A percentile compares a stretch with the other conserved stretches of the same genome.
Conservation (phyloP, 1,140 invertebrate species). For the Grapholita molesta region DNA sequence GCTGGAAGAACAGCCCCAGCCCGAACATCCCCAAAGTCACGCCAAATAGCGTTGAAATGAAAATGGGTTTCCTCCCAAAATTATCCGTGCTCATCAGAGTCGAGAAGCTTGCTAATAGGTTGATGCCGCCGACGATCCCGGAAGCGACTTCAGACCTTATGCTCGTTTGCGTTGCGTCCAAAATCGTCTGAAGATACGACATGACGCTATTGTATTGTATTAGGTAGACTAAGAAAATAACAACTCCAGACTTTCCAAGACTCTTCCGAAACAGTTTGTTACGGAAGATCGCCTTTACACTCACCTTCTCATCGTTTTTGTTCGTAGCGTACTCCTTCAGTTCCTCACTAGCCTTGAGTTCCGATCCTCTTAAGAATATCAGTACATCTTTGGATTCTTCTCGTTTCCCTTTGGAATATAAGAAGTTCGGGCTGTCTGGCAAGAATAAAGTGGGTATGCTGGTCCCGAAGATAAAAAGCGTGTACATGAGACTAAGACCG, state of each 20-base stretch:
- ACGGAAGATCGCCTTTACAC: constrained; percentile 27
- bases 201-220: constrained; percentile 84
- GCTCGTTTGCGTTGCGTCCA: constrained; percentile 78
- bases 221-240: constrained; percentile 33
- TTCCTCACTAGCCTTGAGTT: constrained; percentile 31
- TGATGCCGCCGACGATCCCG: constrained; percentile 82
- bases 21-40: constrained; percentile 78
- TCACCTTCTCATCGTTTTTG: constrained; percentile 14
- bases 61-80: constrained; percentile 80
- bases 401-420: constrained; percentile 39
- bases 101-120: constrained; percentile 77
- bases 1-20: constrained; percentile 77
- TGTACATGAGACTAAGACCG: constrained; percentile 30
- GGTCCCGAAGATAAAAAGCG: constrained; percentile 6
- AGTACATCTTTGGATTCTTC: constrained; percentile 32
- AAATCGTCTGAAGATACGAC: constrained; percentile 84
- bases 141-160: constrained; percentile 80
- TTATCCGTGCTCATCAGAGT: constrained; percentile 79
- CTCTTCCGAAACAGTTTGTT: constrained; percentile 35
- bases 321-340: constrained; percentile 29
- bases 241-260: constrained; percentile 11
- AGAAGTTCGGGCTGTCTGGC: constrained; percentile 40
- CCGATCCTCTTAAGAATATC: constrained; percentile 34
- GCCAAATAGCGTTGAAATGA: constrained; percentile 74
- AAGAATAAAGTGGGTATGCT: constrained; percentile 30